phyloP scores from a whole-genome alignment of 2,797 vertebrate genomes.

The Iguana delicatissima region DNA sequence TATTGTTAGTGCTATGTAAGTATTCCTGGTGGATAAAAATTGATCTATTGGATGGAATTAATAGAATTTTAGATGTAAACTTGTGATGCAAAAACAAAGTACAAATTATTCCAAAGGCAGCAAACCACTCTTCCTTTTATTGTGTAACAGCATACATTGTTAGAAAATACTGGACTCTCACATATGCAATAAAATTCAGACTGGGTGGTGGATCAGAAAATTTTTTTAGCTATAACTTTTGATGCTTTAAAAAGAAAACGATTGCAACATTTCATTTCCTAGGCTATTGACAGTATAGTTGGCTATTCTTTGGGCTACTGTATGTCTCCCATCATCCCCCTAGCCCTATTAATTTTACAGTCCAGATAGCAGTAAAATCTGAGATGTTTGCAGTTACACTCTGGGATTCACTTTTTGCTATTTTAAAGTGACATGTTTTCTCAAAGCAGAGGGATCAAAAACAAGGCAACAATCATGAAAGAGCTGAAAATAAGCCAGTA shows the following conservation, averaged over 20 bases:
- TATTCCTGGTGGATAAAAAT: constrained; percentile 8
- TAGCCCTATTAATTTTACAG: constrained; percentile 9
- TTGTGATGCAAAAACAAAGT: constrained; percentile 37
- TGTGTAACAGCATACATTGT: background rate
- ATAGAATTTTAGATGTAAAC: constrained; percentile 36
- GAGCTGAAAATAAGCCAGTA: constrained; percentile 71
- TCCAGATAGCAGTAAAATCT: background rate
- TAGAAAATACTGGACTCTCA: background rate
- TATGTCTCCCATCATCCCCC: background rate
- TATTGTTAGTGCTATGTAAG: background rate
- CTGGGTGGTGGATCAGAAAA: background rate
- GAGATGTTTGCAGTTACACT: constrained; percentile 29
- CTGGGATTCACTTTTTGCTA: constrained; percentile 20
- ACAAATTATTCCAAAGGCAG: background rate
- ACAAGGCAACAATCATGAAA: constrained; percentile 9
- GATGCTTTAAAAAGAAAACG: no score
- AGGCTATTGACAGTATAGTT: background rate
- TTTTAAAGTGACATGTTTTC: constrained; percentile 42
- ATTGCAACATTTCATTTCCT: constrained; percentile 1
- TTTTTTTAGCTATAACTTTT: background rate
- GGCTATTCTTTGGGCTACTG: background rate
- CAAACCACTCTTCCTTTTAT: constrained; percentile 3
- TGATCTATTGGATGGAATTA: constrained; percentile 7
- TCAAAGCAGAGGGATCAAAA: constrained; percentile 10
- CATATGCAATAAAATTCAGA: background rate